phyloP scores from a whole-genome alignment of 2,797 vertebrate genomes.

The Pteropus rufus region DNA sequence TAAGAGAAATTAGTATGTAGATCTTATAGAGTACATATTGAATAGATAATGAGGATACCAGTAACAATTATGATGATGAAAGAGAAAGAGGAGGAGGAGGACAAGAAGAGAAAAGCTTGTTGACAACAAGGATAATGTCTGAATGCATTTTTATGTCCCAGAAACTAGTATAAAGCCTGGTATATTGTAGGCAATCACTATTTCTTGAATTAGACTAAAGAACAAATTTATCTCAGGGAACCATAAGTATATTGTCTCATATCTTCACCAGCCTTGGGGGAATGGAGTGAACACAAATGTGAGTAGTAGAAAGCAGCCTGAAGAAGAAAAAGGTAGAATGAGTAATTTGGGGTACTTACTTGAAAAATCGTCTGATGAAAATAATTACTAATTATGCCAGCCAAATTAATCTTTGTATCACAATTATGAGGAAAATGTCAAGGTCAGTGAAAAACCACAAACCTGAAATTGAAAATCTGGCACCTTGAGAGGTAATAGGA shows the following conservation, averaged over 20 bases:
- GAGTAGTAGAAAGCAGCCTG: neutral
- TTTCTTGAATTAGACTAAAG: slow-evolving; percentile 2
- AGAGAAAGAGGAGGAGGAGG: neutral
- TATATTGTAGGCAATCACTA: neutral
- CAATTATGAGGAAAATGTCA: slow-evolving; percentile 40
- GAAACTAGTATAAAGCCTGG: neutral
- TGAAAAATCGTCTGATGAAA: slow-evolving; percentile 15
- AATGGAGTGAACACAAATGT: neutral
- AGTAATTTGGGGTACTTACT: slow-evolving; percentile 24
- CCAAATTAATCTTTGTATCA: slow-evolving; percentile 47
- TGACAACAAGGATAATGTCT: neutral
- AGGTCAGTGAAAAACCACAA: slow-evolving; percentile 49
- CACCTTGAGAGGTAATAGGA: slow-evolving; percentile 48
- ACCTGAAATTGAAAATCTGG: slow-evolving; percentile 21
- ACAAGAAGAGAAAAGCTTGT: neutral
- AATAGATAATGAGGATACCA: neutral
- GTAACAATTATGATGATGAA: neutral
- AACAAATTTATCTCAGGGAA: neutral
- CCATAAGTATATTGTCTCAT: neutral
- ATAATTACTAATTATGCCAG: slow-evolving; percentile 48
- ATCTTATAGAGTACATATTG: neutral
- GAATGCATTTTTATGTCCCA: neutral
- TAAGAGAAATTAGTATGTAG: neutral
- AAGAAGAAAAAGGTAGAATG: neutral
- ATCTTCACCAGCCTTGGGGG: neutral